Base-by-base conservation (phyloP, 2,888 invertebrate genomes). In the Acronicta leporina region DNA sequence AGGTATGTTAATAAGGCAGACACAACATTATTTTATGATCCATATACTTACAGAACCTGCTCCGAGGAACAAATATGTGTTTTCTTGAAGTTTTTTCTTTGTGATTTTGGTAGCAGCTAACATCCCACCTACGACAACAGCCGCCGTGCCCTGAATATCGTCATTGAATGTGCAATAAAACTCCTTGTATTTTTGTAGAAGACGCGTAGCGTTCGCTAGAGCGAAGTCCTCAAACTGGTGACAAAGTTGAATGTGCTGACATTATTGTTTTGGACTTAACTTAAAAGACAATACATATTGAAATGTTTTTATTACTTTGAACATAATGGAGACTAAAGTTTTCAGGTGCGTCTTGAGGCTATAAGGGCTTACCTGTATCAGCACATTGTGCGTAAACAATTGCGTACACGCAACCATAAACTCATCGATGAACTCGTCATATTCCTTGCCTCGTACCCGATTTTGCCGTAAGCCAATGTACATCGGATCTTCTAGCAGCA, bases 151-250 rank as follows among this genome's bases (percentile, higher is more conserved):
- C 93, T 99, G 99, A 81, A 99, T 99, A 84, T 99, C 99, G 84
- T 99, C 99, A 88, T 99, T 99, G 89, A 99, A 99, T 14, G 98
- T 98, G 88, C 99, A 99, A 87, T 98, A 99, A 51, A 95, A 92
- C 73, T 97, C 92, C 63, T 97, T 95, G 91, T 98, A 99, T 88
- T 97, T 98, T 75, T 97, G 97, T 69, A 99, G 91, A 73, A 99
- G 96, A 42, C 97, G 96, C 92, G 98, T 98, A 45, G 99, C 99
- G 92, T 99, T 99, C 80, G 96, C 95, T 83, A 98, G 98, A 51
- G 98, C 99, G 87, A 99, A 99, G 91, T 99, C 99, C 95, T 99
- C 99, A 89, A 98, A 99, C 95, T 98, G 96, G 50, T 40, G 63
- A 48, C 40, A 35, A 55, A 11, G 33, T 33, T 6, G 9, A 33